These are phyloP conservation scores for Thripadectes ignobilis DNA, from an alignment of 2,797 vertebrate genomes.

Conservation along the genomic window DNA sequence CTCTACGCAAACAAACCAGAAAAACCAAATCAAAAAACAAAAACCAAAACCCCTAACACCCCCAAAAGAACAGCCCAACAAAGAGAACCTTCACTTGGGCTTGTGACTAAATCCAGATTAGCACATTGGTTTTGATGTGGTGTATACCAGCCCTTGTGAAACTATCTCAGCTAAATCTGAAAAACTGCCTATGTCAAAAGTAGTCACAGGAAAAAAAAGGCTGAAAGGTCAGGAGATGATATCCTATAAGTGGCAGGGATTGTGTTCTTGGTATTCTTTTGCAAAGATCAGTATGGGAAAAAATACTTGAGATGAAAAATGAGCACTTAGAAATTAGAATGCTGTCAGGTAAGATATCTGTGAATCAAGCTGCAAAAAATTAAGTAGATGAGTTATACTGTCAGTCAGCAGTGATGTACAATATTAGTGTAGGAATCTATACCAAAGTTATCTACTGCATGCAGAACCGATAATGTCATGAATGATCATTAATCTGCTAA, in stretches of 20 bases:
- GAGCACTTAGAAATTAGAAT: conserved; percentile 2
- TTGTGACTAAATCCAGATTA: neutral
- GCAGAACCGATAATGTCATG: neutral
- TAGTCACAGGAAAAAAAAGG: neutral
- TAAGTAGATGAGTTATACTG: neutral
- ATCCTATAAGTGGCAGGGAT: neutral
- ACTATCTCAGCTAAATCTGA: neutral
- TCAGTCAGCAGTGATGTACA: neutral
- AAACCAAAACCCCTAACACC: neutral
- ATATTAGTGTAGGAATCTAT: neutral
- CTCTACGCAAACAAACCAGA: neutral
- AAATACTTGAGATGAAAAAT: neutral
- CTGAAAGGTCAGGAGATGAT: neutral
- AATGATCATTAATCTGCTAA: conserved; percentile 7
- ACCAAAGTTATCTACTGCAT: neutral
- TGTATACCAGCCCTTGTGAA: neutral
- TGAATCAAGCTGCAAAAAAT: neutral
- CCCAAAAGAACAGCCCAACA: neutral
- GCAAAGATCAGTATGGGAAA: neutral
- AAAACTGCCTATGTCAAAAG: neutral
- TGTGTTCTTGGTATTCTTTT: neutral
- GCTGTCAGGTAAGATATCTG: neutral
- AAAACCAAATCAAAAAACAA: neutral
- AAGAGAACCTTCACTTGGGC: neutral
- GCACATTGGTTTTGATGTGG: neutral